Conservation (phyloP, 2,113 vertebrate species). For the Smithornis capensis region DNA sequence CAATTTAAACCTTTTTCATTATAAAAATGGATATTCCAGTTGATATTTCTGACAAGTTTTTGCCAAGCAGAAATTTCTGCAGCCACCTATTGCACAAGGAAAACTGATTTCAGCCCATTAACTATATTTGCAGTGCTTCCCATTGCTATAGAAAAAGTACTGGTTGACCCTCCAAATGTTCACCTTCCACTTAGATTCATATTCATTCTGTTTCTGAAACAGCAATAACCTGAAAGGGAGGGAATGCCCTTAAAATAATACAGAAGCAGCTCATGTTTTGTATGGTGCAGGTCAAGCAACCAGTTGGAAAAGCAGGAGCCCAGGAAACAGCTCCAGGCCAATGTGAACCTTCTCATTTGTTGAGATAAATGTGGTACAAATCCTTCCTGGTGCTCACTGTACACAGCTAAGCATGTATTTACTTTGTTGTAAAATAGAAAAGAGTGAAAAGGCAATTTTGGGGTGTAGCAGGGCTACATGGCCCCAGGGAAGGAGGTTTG, state of each 20-base stretch:
- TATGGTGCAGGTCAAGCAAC: background rate
- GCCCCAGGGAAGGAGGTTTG: background rate
- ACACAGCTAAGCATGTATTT: background rate
- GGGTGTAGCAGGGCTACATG: background rate
- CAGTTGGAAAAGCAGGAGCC: background rate
- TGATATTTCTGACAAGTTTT: constrained; percentile 18
- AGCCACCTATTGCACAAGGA: background rate
- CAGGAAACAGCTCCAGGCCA: background rate
- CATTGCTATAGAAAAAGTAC: constrained; percentile 18
- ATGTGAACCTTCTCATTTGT: background rate
- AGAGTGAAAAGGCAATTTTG: background rate
- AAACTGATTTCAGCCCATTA: constrained; percentile 25
- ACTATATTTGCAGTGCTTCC: constrained; percentile 20
- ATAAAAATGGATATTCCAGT: constrained; percentile 9
- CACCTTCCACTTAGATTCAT: constrained; percentile 22
- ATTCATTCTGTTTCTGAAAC: constrained; percentile 37
- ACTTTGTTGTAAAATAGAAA: background rate
- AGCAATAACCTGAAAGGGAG: constrained; percentile 6
- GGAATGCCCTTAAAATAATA: constrained; percentile 27
- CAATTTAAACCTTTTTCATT: constrained; percentile 39
- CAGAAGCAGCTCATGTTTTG: background rate
- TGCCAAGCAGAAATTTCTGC: constrained; percentile 10
- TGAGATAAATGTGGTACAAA: background rate
- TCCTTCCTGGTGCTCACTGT: background rate
- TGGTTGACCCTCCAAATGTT: constrained; percentile 33